Evolutionary conservation across 1,140 invertebrate species (phyloP), one percentile per base, ranked within the genome.

Genomic region (Drosophila tani): DNA sequence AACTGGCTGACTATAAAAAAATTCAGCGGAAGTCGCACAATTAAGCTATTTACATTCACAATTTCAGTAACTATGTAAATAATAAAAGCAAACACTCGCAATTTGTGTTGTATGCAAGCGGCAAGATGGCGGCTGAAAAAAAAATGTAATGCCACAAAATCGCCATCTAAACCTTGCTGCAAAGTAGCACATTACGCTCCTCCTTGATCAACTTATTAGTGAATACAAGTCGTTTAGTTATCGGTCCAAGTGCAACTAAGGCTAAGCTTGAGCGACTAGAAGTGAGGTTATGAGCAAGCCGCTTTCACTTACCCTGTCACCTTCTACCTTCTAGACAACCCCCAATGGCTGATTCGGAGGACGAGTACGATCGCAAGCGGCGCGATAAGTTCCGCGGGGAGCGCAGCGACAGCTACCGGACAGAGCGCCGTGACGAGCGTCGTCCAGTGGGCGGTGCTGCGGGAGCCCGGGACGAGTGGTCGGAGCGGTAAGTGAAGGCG

Each of bases 361-460:
- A 98, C 93, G 97, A 98, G 91, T 98, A 98, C 84, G 97, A 98
- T 93, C 95, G 97, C 29, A 97, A 98, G 91, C 93, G 97, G 46
- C 94, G 97, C 38, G 97, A 98, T 82, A 98, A 98, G 92, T 98
- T 98, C 87, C 95, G 97, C 55, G 97, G 97, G 9, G 97, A 98
- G 94, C 94, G 97, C 73, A 95, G 95, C 5, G 97, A 96, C 71
- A 96, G 95, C 70, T 96, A 96, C 81, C 94, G 96, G 79, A 95
- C 96, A 70, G 95, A 96, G 24, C 94, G 97, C 47, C 93, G 96
- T 59, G 95, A 96, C 41, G 96, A 96, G 65, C 94, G 96, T 49
- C 51, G 93, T 70, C 53, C 84, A 2, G 75, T 88, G 45, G 81
- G 75, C 9, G 78, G 87, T 7, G 75, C 70, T 11, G 38, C 47